phyloP scores from a whole-genome alignment of 2,888 invertebrate genomes.

The Stictocephala bisonia region DNA sequence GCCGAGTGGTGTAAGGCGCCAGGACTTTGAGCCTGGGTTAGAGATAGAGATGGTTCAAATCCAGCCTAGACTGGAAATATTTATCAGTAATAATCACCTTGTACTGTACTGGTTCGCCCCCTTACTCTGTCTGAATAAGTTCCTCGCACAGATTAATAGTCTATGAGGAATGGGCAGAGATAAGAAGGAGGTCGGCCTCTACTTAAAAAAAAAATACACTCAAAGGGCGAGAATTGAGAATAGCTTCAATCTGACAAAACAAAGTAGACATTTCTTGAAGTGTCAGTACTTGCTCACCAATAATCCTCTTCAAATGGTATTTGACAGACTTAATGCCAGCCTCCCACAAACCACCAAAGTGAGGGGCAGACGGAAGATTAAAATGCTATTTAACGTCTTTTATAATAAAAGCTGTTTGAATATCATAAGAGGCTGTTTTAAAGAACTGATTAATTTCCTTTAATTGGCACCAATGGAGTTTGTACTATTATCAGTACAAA shows the following conservation, averaged over 20 bases:
- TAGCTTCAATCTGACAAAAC: conserved; percentile 61
- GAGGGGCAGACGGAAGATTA: conserved; percentile 59
- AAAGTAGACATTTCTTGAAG: conserved; percentile 61
- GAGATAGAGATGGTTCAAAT: no score
- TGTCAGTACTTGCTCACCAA: conserved; percentile 57
- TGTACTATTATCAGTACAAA: not conserved
- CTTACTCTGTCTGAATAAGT: no score
- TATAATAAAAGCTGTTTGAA: not conserved
- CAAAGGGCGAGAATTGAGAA: conserved; percentile 61
- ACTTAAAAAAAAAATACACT: conserved; percentile 23
- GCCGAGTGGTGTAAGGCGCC: no score
- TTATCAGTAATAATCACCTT: no score
- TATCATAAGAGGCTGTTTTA: not conserved
- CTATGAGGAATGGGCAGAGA: no score
- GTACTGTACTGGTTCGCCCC: no score
- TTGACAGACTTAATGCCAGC: conserved; percentile 61
- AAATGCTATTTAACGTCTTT: conserved; percentile 17
- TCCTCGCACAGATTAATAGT: no score
- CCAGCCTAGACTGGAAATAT: no score
- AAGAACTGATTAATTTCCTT: not conserved
- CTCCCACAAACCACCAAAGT: conserved; percentile 62
- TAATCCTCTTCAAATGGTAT: conserved; percentile 58
- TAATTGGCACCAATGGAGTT: conserved; percentile 2
- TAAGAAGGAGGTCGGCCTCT: no score
- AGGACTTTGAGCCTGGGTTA: no score